Conservation (phyloP, 2,797 vertebrate genomes). For the Gymnoscopelus braueri region DNA sequence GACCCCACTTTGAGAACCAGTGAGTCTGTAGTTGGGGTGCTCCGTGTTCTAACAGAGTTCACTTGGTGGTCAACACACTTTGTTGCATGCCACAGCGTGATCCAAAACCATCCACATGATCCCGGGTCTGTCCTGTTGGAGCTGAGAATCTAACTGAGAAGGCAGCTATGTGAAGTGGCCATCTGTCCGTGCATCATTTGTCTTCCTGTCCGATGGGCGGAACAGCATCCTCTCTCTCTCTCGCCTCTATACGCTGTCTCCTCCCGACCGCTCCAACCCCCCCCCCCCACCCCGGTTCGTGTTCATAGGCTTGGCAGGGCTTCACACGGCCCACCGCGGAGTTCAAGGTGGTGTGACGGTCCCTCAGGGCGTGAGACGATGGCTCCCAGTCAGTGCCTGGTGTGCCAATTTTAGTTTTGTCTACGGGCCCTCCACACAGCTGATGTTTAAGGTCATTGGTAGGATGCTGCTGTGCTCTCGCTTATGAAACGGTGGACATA, state of each 20-base stretch:
- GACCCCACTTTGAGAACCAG: too few relatives aligned
- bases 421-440: conserved; percentile 59
- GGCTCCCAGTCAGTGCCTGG: conserved; percentile 43
- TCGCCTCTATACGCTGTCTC: conserved; percentile 36
- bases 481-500: conserved; percentile 56
- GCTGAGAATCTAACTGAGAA: conserved; percentile 53
- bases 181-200: conserved; percentile 74
- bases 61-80: conserved; percentile 19
- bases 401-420: conserved; percentile 69
- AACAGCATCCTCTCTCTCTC: conserved; percentile 54
- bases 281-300: conserved; percentile 59
- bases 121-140: conserved; percentile 38
- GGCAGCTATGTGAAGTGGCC: conserved; percentile 62
- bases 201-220: conserved; percentile 55
- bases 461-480: conserved; percentile 40
- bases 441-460: conserved; percentile 59
- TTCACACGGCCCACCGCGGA: conserved; percentile 66
- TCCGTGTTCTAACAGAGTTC: conserved; percentile 21
- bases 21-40: neutral
- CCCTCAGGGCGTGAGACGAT: conserved; percentile 55
- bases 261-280: conserved; percentile 14
- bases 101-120: conserved; percentile 27
- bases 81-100: conserved; percentile 8
- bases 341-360: conserved; percentile 72
- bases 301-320: conserved; percentile 80